These are phyloP conservation scores for Leptodactylus fuscus DNA, from an alignment of 2,113 vertebrate genomes.

Conservation along the genomic window DNA sequence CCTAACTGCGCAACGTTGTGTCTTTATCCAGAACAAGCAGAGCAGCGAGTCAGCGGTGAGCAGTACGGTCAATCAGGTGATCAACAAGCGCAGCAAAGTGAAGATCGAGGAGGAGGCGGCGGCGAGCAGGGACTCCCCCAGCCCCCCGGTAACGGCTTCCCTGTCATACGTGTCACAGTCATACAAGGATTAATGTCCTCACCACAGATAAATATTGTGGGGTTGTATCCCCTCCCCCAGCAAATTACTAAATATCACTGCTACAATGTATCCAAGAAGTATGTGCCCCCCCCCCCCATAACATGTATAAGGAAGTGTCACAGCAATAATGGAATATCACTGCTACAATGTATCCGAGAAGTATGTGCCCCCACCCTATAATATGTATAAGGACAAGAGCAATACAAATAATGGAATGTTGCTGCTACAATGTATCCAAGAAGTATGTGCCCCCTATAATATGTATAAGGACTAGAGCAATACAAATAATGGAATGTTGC, in stretches of 20 bases:
- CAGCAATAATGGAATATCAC: no score
- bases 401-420: no score
- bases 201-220: no score
- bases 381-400: no score
- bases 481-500: no score
- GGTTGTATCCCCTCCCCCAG: no score
- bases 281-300: neutral
- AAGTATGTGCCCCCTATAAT: neutral
- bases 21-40: conserved; percentile 70
- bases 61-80: conserved; percentile 88
- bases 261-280: neutral
- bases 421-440: neutral
- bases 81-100: conserved; percentile 88
- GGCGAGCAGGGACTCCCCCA: conserved; percentile 75
- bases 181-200: no score
- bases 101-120: conserved; percentile 84
- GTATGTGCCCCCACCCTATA: no score
- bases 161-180: neutral
- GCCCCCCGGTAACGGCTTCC: conserved; percentile 78
- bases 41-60: conserved; percentile 85
- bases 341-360: neutral
- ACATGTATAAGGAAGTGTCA: no score
- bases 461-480: no score
- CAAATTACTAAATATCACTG: neutral
- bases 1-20: no score